phyloP scores from a whole-genome alignment of 2,888 invertebrate species.

The Ceratothoa steindachneri region DNA sequence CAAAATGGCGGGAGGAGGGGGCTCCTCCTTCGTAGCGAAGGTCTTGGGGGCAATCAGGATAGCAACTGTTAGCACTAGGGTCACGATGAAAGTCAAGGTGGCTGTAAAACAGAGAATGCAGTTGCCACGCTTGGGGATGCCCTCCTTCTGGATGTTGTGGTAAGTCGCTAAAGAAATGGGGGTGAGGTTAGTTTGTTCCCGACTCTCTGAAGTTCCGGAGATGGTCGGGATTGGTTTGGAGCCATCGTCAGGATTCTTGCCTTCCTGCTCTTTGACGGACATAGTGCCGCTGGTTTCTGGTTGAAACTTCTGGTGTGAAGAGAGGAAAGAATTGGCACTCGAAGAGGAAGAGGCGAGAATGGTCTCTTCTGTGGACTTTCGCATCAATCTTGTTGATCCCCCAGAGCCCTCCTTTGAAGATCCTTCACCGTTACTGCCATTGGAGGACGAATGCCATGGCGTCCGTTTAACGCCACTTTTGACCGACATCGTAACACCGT shows the following conservation, averaged over 20 bases:
- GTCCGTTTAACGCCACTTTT: background rate
- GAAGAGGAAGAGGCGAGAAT: background rate
- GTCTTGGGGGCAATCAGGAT: slow-evolving; percentile 16
- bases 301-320: background rate
- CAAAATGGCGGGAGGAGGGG: background rate
- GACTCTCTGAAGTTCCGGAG: background rate
- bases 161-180: slow-evolving; percentile 19
- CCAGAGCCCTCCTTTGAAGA: background rate
- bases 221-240: background rate
- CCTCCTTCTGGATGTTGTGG: slow-evolving; percentile 12
- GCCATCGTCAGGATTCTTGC: background rate
- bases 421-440: slow-evolving; percentile 2
- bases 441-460: background rate
- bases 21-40: background rate
- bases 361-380: background rate
- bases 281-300: background rate
- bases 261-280: no score
- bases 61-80: slow-evolving; percentile 8
- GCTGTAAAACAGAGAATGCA: slow-evolving; percentile 15
- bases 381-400: background rate
- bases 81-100: slow-evolving; percentile 16
- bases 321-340: background rate
- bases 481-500: background rate
- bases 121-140: background rate
- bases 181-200: background rate